Evolutionary conservation across 1,140 invertebrate genomes (phyloP).

Genomic region (Physella acuta): DNA sequence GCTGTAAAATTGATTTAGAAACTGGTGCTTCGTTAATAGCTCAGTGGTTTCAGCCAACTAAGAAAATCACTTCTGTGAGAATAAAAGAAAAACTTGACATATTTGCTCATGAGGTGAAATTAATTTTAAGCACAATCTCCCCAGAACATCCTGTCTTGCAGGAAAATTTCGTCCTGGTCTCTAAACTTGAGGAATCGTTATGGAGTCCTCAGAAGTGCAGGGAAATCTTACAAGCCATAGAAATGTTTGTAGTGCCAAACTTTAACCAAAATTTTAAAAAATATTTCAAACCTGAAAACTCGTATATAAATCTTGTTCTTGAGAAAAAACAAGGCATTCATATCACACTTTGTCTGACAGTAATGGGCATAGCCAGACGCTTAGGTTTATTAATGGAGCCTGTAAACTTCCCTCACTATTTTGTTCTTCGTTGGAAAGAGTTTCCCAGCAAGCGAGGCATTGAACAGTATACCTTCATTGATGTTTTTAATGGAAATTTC

Average conservation of each 20-base stretch:
- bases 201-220: conserved; percentile 12
- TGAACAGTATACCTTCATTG: conserved; percentile 12
- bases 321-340: conserved; percentile 6
- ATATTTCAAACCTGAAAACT: background rate
- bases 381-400: conserved; percentile 12
- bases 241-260: background rate
- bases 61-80: background rate
- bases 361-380: conserved; percentile 3
- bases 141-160: background rate
- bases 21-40: conserved; percentile 4
- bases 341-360: conserved; percentile 14
- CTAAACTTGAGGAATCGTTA: background rate
- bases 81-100: conserved; percentile 10
- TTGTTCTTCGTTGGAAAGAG: conserved; percentile 12
- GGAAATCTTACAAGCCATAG: conserved; percentile 6
- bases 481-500: conserved; percentile 4
- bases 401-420: conserved; percentile 15
- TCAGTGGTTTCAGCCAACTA: conserved; percentile 9
- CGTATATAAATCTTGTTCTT: conserved; percentile 14
- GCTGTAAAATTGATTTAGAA: conserved; percentile 1
- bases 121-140: background rate
- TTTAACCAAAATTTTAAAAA: conserved; percentile 4
- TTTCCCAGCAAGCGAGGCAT: conserved; percentile 2
- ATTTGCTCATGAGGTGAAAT: conserved; percentile 8
- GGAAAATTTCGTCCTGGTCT: background rate